Conservation (phyloP, 2,113 vertebrate genomes). For the Etheostoma cragini region DNA sequence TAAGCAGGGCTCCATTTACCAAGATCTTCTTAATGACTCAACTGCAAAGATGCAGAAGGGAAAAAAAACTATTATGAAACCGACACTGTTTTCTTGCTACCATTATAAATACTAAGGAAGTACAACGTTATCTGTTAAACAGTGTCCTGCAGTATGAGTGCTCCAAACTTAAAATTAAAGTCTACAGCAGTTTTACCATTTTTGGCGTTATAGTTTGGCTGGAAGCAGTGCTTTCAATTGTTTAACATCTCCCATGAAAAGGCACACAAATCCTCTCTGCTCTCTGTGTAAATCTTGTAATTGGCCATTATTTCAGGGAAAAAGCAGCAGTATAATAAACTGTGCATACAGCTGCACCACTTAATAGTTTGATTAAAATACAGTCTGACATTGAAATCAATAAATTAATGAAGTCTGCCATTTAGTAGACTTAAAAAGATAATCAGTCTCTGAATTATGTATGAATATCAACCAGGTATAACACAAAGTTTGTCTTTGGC, state of each 20-base stretch:
- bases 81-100: not conserved
- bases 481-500: not conserved
- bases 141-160: constrained; percentile 11
- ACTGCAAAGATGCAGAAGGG: not conserved
- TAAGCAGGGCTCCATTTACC: constrained; percentile 1
- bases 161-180: constrained; percentile 9
- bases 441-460: constrained; percentile 8
- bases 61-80: not conserved
- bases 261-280: not conserved
- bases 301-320: constrained; percentile 40
- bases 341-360: not conserved
- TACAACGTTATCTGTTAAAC: constrained; percentile 18
- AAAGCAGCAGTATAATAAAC: constrained; percentile 14
- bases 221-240: constrained; percentile 17
- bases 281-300: constrained; percentile 35
- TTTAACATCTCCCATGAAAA: constrained; percentile 3
- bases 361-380: constrained; percentile 27
- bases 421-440: not conserved
- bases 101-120: not conserved
- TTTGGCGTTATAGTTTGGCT: constrained; percentile 13
- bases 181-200: constrained; percentile 14
- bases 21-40: not conserved
- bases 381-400: constrained; percentile 10
- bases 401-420: constrained; percentile 24
- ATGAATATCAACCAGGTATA: constrained; percentile 48